Conservation (phyloP, 2,113 vertebrate species). For the Emydura subglobosa region DNA sequence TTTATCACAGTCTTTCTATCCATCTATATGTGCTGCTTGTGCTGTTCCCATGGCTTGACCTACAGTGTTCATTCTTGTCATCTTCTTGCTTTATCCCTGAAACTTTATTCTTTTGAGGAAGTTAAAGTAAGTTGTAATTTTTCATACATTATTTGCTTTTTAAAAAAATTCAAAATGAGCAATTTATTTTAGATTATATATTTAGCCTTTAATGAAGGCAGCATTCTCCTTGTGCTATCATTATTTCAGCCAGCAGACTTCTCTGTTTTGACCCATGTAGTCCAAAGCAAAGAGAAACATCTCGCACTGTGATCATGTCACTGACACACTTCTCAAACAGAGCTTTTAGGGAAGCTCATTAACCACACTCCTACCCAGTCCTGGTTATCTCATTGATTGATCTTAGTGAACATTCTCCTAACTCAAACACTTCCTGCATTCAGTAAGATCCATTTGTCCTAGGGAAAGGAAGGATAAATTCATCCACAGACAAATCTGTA, state of each 20-base stretch:
- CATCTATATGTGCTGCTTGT: neutral
- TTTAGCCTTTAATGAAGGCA: conserved; percentile 34
- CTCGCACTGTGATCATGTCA: neutral
- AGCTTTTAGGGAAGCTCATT: neutral
- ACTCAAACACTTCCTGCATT: conserved; percentile 8
- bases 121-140: neutral
- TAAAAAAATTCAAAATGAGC: neutral
- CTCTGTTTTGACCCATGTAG: neutral
- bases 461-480: neutral
- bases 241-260: conserved; percentile 3
- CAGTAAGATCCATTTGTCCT: neutral
- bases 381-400: neutral
- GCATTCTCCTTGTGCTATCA: neutral
- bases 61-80: neutral
- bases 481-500: neutral
- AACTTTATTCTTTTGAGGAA: neutral
- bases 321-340: neutral
- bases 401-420: neutral
- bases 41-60: neutral
- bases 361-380: neutral
- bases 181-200: conserved; percentile 1
- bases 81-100: conserved; percentile 4
- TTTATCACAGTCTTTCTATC: neutral
- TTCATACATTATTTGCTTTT: neutral
- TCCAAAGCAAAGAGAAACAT: neutral